These are phyloP conservation scores for Mongoloraphidia duomilia DNA, from an alignment of 2,888 invertebrate species.

Conservation along the genomic window DNA sequence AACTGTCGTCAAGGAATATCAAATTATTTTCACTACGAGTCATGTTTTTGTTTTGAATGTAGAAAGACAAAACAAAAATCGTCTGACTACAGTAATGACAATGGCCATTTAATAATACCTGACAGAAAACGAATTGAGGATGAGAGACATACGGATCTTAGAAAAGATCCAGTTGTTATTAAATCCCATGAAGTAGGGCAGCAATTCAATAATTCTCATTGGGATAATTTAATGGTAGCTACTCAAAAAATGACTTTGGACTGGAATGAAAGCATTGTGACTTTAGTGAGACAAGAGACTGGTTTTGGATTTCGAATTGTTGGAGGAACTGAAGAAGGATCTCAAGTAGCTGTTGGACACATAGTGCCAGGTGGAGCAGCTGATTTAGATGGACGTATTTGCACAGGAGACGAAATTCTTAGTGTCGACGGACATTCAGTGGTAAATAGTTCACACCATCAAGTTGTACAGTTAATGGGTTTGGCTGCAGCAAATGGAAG, in stretches of 20 bases:
- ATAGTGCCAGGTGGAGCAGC: conserved; percentile 94
- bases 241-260: conserved; percentile 13
- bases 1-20: not conserved
- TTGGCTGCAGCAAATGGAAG: conserved; percentile 75
- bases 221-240: conserved; percentile 9
- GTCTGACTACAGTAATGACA: not conserved
- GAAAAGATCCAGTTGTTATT: conserved; percentile 1
- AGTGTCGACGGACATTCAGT: conserved; percentile 67
- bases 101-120: not conserved
- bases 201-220: conserved; percentile 2
- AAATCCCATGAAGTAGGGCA: not conserved
- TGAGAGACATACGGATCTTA: conserved; percentile 2
- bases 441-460: conserved; percentile 74
- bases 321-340: conserved; percentile 95
- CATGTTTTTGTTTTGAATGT: conserved; percentile 11
- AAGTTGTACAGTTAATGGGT: conserved; percentile 86
- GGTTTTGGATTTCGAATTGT: conserved; percentile 98
- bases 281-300: conserved; percentile 74
- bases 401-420: conserved; percentile 86
- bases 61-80: conserved; percentile 8
- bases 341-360: conserved; percentile 91
- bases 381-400: conserved; percentile 76
- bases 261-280: conserved; percentile 39
- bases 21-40: conserved; percentile 8
- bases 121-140: too few relatives aligned